These are phyloP conservation scores for Ptychochromis oligacanthus DNA, from an alignment of 2,113 vertebrate species.

Conservation along the genomic window DNA sequence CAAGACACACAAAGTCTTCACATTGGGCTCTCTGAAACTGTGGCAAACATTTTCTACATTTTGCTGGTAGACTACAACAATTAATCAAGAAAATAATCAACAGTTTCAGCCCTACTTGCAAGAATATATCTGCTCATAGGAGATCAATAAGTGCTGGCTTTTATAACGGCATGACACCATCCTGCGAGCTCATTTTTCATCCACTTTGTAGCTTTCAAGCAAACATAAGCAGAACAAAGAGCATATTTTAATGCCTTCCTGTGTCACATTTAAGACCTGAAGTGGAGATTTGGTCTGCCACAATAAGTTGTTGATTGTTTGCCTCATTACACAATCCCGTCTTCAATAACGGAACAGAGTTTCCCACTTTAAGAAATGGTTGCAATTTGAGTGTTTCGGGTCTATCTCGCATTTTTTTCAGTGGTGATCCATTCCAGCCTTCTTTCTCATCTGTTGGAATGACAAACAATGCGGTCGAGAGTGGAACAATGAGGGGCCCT, in stretches of 20 bases:
- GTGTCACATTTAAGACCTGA: not conserved
- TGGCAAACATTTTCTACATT: not conserved
- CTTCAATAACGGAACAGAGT: not conserved
- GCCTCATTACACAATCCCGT: not conserved
- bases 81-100: not conserved
- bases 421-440: slow-evolving; percentile 63
- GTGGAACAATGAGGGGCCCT: slow-evolving; percentile 81
- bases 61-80: slow-evolving; percentile 4
- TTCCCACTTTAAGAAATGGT: slow-evolving; percentile 13
- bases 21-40: not conserved
- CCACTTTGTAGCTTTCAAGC: not conserved
- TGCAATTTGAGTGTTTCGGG: slow-evolving; percentile 13
- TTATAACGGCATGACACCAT: not conserved
- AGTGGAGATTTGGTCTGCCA: not conserved
- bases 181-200: slow-evolving; percentile 9
- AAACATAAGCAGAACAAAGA: slow-evolving; percentile 25
- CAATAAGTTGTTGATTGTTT: not conserved
- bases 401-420: slow-evolving; percentile 63
- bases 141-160: slow-evolving; percentile 39
- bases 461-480: slow-evolving; percentile 81
- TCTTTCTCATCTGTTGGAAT: slow-evolving; percentile 75
- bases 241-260: not conserved
- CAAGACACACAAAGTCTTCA: not conserved
- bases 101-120: not conserved
- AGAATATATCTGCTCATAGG: slow-evolving; percentile 9